These are phyloP conservation scores for Lanius ludovicianus DNA, from an alignment of 2,113 vertebrate species.

Conservation along the genomic window DNA sequence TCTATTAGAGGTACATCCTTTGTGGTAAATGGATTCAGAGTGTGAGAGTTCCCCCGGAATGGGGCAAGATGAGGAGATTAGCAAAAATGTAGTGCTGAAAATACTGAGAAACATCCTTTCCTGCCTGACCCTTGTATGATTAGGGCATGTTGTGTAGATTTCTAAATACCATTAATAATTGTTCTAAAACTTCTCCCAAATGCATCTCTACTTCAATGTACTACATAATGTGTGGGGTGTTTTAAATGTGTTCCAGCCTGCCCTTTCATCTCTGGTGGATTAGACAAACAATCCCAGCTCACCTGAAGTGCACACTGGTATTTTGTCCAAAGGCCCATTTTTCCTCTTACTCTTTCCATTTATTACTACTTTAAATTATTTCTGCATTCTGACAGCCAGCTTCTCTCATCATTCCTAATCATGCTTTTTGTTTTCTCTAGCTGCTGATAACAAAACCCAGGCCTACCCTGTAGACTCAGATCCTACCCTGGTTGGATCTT, in stretches of 20 bases:
- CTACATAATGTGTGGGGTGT: accelerated
- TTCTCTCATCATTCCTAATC: neutral
- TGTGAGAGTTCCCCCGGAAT: neutral
- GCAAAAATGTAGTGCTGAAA: neutral
- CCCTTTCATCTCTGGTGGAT: neutral
- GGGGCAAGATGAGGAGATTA: neutral
- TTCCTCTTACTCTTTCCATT: neutral
- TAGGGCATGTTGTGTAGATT: neutral
- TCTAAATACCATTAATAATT: neutral
- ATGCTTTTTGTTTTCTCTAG: neutral
- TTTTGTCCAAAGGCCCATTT: neutral
- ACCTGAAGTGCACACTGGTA: neutral
- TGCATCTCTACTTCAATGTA: neutral
- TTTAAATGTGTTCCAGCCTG: neutral
- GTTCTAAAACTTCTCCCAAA: neutral
- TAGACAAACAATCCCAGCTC: neutral
- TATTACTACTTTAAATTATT: neutral
- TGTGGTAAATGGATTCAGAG: neutral
- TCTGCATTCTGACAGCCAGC: neutral
- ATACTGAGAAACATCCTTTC: neutral
- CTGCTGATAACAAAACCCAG: neutral
- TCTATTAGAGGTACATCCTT: neutral
- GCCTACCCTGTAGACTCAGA: neutral
- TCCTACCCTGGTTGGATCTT: neutral
- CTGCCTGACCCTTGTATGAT: neutral